Conservation (phyloP, 2,113 vertebrate genomes). For the Odontesthes bonariensis region DNA sequence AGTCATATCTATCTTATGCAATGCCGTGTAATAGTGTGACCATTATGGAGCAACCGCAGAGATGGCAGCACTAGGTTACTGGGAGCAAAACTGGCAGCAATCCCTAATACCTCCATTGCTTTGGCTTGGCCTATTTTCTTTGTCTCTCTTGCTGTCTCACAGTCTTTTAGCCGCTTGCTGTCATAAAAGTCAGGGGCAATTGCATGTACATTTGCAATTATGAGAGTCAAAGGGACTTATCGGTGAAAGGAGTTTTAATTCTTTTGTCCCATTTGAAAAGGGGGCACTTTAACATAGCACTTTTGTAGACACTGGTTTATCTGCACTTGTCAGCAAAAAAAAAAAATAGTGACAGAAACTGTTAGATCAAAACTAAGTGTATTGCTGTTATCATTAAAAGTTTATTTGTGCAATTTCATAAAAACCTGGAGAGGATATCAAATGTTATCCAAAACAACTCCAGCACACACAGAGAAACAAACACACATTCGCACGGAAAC, state of each 20-base stretch:
- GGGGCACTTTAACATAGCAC: conserved; percentile 41
- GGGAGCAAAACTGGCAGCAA: conserved; percentile 65
- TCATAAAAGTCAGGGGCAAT: conserved; percentile 51
- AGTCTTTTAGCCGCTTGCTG: conserved; percentile 41
- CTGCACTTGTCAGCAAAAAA: conserved; percentile 47
- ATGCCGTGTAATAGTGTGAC: conserved; percentile 74
- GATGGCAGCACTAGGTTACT: conserved; percentile 67
- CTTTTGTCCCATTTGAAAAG: conserved; percentile 55
- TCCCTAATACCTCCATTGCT: conserved; percentile 56
- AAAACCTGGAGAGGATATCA: not conserved
- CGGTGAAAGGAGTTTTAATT: conserved; percentile 34
- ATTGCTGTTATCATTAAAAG: conserved; percentile 18
- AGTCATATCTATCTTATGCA: conserved; percentile 77
- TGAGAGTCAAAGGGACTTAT: conserved; percentile 41
- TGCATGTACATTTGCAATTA: conserved; percentile 33
- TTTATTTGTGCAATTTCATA: conserved; percentile 16
- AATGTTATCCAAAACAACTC: conserved; percentile 14
- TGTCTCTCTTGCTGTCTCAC: conserved; percentile 42
- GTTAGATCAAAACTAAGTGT: conserved; percentile 24
- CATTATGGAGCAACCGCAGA: conserved; percentile 61
- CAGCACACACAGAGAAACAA: conserved; percentile 11
- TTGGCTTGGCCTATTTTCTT: conserved; percentile 64
- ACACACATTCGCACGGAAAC: conserved; percentile 31
- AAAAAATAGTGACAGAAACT: conserved; percentile 30
- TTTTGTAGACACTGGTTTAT: conserved; percentile 51